Evolutionary conservation across 2,797 vertebrate genomes (phyloP).

Genomic region (Oryzias dopingdopingensis): DNA sequence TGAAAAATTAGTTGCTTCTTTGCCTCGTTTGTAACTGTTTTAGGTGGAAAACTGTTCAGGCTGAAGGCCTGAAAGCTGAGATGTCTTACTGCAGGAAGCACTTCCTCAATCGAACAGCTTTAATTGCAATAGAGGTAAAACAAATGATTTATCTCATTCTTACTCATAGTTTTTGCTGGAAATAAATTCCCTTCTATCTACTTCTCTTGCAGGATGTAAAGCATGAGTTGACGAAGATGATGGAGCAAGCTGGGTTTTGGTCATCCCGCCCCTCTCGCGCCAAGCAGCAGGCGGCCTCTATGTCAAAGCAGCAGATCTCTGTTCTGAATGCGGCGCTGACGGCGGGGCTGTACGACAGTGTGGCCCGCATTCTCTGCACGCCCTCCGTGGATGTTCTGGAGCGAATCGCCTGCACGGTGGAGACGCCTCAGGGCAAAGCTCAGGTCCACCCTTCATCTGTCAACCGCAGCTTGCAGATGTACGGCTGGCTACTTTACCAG

Average conservation of each 20-base stretch:
- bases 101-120: conserved; percentile 90
- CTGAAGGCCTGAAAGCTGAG: conserved; percentile 84
- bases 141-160: not conserved
- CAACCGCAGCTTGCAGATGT: conserved; percentile 89
- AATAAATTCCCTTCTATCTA: not conserved
- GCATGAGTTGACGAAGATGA: conserved; percentile 88
- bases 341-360: conserved; percentile 92
- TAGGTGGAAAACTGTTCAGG: conserved; percentile 87
- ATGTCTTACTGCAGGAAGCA: conserved; percentile 87
- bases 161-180: not conserved
- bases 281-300: conserved; percentile 32
- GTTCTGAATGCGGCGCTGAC: conserved; percentile 89
- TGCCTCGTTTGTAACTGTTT: not conserved
- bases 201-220: conserved; percentile 84
- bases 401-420: conserved; percentile 84
- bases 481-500: conserved; percentile 95
- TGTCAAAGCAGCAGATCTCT: conserved; percentile 80
- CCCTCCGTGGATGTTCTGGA: conserved; percentile 90
- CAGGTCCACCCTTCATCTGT: conserved; percentile 95
- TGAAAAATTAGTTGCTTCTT: not conserved
- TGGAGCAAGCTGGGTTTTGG: conserved; percentile 89
- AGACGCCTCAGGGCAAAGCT: conserved; percentile 93
- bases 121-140: conserved; percentile 90
- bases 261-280: conserved; percentile 41
- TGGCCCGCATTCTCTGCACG: conserved; percentile 84